Evolutionary conservation across 2,797 vertebrate genomes (phyloP).

Genomic region (Hoplostethus atlanticus): DNA sequence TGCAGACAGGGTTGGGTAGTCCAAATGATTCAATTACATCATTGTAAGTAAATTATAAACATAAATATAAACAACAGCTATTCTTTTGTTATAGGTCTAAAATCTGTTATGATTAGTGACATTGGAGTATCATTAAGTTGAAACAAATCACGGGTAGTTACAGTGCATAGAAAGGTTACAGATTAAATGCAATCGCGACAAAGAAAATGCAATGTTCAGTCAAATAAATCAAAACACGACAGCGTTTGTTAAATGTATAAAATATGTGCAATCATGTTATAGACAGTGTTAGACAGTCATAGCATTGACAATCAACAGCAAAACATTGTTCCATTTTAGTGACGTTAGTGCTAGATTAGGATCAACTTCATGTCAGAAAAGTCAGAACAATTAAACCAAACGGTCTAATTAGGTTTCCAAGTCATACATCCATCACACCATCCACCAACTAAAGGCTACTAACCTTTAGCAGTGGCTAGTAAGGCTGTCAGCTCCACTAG

Average conservation of each 20-base stretch:
- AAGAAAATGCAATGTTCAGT: background rate
- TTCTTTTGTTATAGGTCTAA: too few species aligned
- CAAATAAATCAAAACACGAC: background rate
- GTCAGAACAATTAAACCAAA: too few species aligned
- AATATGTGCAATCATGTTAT: background rate
- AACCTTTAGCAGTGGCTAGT: too few species aligned
- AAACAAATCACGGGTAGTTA: constrained; percentile 1
- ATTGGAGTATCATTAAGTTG: background rate
- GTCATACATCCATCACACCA: too few species aligned
- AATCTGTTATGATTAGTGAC: background rate
- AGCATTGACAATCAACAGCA: too few species aligned
- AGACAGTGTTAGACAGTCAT: background rate
- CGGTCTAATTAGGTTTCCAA: too few species aligned
- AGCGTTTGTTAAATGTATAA: background rate
- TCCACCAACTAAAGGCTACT: too few species aligned
- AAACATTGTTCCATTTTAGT: background rate
- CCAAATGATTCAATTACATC: background rate
- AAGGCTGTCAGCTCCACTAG: too few species aligned
- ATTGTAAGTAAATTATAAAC: background rate
- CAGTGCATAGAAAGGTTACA: constrained; percentile 21
- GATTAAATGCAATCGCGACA: background rate
- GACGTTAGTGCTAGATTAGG: background rate
- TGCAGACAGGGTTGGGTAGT: constrained; percentile 7
- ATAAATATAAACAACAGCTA: too few species aligned
- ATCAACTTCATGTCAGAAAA: too few species aligned